Evolutionary conservation across 2,797 vertebrate species (phyloP).

Genomic region (Danio choprae): DNA sequence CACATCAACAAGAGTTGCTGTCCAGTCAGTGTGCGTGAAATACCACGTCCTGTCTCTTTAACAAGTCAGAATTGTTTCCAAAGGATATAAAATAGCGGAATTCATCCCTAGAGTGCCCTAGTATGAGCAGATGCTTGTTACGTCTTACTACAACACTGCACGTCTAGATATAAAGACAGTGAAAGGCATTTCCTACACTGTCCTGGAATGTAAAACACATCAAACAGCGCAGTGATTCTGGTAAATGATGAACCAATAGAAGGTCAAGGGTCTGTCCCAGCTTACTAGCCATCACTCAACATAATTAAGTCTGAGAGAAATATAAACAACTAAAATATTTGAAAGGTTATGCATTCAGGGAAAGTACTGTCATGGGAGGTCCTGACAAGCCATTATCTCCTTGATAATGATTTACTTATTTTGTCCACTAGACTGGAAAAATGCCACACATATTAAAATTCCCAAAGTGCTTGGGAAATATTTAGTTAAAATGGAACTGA

Average conservation of each 20-base stretch:
- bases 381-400: constrained; percentile 36
- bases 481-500: constrained; percentile 20
- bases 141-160: constrained; percentile 28
- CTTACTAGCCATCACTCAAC: constrained; percentile 21
- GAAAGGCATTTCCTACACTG: constrained; percentile 61
- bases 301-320: constrained; percentile 28
- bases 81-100: constrained; percentile 51
- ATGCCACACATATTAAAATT: constrained; percentile 46
- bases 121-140: constrained; percentile 46
- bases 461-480: background rate
- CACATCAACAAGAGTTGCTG: constrained; percentile 37
- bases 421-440: constrained; percentile 59
- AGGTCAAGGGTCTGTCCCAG: constrained; percentile 37
- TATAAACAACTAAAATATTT: constrained; percentile 38
- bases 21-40: constrained; percentile 27
- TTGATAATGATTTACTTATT: constrained; percentile 54
- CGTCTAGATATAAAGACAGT: constrained; percentile 45
- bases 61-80: constrained; percentile 50
- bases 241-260: constrained; percentile 46
- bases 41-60: constrained; percentile 28
- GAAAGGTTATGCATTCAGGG: constrained; percentile 24
- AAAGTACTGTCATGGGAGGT: constrained; percentile 45
- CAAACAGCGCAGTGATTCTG: constrained; percentile 52
- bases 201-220: constrained; percentile 57
- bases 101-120: constrained; percentile 32